These are phyloP conservation scores for Ursus arctos DNA, from an alignment of 2,113 vertebrate species.

Conservation along the genomic window DNA sequence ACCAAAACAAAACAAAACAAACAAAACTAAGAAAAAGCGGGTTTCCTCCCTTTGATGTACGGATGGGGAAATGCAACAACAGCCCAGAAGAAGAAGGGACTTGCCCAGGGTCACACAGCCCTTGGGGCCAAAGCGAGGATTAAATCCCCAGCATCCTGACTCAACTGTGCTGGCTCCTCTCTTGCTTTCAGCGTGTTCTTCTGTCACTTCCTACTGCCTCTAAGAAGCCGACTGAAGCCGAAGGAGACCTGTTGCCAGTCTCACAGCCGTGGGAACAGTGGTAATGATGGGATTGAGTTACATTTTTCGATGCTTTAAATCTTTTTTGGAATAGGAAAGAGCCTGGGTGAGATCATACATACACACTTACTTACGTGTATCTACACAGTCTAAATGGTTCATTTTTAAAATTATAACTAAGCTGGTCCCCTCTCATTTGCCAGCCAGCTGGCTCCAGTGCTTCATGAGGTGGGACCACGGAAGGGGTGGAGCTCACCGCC, in stretches of 20 bases:
- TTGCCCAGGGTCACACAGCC: conserved; percentile 16
- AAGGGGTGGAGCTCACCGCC: background rate
- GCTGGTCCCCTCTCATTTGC: background rate
- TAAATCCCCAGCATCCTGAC: background rate
- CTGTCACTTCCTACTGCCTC: background rate
- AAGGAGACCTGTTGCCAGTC: background rate
- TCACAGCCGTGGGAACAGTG: background rate
- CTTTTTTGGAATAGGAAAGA: conserved; percentile 27
- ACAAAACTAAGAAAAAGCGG: background rate
- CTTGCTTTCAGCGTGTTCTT: background rate
- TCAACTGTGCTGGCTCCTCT: background rate
- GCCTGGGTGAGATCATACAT: background rate
- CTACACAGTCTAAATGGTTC: background rate
- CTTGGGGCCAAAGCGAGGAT: background rate
- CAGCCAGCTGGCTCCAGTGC: conserved; percentile 13
- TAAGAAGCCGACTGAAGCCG: background rate
- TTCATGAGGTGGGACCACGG: background rate
- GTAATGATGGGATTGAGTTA: background rate
- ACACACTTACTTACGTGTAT: background rate
- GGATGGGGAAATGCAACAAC: background rate
- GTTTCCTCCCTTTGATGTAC: background rate
- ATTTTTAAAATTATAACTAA: background rate
- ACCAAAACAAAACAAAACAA: background rate
- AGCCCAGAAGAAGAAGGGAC: conserved; percentile 26
- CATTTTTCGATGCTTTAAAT: conserved; percentile 31